Conservation (phyloP, 2,888 invertebrate genomes). For the Arenicola marina region DNA sequence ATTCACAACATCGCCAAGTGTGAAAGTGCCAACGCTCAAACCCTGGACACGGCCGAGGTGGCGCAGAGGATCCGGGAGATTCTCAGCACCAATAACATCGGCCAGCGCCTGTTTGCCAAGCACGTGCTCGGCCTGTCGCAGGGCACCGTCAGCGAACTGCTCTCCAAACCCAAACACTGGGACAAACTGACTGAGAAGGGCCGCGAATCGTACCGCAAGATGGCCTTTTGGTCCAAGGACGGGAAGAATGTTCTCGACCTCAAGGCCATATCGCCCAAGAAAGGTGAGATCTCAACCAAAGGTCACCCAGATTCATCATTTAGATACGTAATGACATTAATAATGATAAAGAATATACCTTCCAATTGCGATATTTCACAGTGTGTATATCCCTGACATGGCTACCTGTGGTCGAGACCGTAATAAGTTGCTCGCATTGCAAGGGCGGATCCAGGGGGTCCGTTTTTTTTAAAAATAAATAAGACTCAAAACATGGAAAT, state of each 20-base stretch:
- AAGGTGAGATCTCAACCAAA: no score
- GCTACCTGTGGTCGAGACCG: no score
- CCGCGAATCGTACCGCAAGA: slow-evolving; percentile 97
- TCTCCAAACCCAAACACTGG: slow-evolving; percentile 99
- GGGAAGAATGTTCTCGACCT: slow-evolving; percentile 95
- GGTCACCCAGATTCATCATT: no score
- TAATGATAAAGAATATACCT: no score
- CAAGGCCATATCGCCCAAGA: slow-evolving; percentile 83
- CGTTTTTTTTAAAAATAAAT: no score
- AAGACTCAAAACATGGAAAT: no score
- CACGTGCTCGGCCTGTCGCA: slow-evolving; percentile 93
- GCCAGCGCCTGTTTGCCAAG: slow-evolving; percentile 97
- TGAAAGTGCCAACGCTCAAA: slow-evolving; percentile 24
- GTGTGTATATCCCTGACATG: no score
- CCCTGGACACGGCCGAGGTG: slow-evolving; percentile 87
- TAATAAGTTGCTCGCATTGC: no score
- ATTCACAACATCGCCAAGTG: slow-evolving; percentile 14
- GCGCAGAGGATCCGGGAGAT: slow-evolving; percentile 90
- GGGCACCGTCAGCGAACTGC: slow-evolving; percentile 96
- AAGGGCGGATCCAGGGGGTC: no score
- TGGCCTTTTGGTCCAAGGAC: slow-evolving; percentile 99
- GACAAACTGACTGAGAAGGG: slow-evolving; percentile 99
- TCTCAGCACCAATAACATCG: slow-evolving; percentile 95
- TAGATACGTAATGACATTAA: no score
- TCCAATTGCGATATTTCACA: no score